Conservation (phyloP, 2,797 vertebrate species). For the Rhynchotus rufescens region DNA sequence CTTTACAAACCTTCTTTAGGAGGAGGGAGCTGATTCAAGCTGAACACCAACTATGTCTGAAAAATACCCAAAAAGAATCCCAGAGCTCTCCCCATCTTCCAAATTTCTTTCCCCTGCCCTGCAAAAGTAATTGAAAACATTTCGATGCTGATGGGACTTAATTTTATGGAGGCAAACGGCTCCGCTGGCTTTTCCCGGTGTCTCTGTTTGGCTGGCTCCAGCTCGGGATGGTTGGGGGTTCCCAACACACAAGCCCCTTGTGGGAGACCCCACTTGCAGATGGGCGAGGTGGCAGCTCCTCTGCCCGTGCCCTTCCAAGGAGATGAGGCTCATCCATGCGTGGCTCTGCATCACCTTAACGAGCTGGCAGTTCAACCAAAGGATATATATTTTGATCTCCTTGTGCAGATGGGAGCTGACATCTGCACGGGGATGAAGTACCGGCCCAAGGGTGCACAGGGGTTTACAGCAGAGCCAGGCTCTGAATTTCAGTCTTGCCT, state of each 20-base stretch:
- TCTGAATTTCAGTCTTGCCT: neutral
- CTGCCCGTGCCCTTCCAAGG: neutral
- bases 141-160: neutral
- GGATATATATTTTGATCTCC: neutral
- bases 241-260: accelerated
- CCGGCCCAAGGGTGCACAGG: accelerated
- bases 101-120: accelerated
- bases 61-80: neutral
- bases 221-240: accelerated
- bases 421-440: neutral
- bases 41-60: neutral
- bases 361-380: neutral
- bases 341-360: accelerated
- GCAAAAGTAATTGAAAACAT: neutral
- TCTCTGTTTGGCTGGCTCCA: neutral
- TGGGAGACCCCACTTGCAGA: accelerated
- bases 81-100: too few species aligned
- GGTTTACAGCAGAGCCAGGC: neutral
- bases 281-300: neutral
- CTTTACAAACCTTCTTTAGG: neutral
- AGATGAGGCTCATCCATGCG: neutral
- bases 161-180: neutral
- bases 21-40: neutral
- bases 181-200: neutral
- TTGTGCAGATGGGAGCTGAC: neutral